A percentile compares a stretch with the other conserved stretches of the same genome.
These are phyloP conservation scores for Lysandra coridon DNA, from an alignment of 2,888 invertebrate species.

Conservation along the genomic window DNA sequence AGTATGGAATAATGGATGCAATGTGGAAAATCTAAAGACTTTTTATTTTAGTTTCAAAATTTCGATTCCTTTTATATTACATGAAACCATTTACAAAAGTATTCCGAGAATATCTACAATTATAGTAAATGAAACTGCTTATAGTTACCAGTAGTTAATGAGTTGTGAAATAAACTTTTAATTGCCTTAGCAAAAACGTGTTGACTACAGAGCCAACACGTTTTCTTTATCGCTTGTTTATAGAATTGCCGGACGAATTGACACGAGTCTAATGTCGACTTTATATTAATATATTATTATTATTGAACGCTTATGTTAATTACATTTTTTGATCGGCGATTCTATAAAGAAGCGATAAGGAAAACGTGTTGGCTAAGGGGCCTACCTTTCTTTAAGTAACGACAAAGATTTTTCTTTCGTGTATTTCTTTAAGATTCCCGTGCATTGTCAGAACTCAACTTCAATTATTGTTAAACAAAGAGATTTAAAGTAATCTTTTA, in stretches of 20 bases:
- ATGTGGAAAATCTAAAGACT: not conserved
- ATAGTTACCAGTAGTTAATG: not conserved
- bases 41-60: not conserved
- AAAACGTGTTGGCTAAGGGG: no score
- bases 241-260: no score
- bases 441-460: not conserved
- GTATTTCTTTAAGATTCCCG: not conserved
- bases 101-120: not conserved
- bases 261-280: no score
- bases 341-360: no score
- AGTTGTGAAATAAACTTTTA: not conserved
- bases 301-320: no score
- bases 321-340: no score
- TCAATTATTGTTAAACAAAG: not conserved
- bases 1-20: not conserved
- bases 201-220: no score
- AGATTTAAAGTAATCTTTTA: not conserved
- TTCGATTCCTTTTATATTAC: not conserved
- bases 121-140: not conserved
- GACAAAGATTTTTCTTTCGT: not conserved
- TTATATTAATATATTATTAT: no score
- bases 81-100: not conserved
- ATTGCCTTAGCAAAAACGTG: not conserved
- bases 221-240: no score
- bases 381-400: no score